These are phyloP conservation scores for Engraulis encrasicolus DNA, from an alignment of 2,113 vertebrate species.

Conservation along the genomic window DNA sequence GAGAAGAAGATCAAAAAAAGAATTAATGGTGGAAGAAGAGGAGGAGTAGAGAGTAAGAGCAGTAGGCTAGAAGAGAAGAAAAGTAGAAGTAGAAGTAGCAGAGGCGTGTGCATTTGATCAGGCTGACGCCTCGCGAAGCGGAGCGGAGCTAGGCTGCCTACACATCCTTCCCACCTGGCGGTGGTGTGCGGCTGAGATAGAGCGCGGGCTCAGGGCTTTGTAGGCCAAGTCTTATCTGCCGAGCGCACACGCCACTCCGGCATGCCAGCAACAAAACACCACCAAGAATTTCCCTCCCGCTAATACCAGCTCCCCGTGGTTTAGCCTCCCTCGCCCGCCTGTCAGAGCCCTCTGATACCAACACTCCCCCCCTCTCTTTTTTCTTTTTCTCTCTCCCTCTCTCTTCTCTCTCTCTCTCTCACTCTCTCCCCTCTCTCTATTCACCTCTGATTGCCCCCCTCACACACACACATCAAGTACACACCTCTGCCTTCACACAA, in stretches of 20 bases:
- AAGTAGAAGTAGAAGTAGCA: not conserved
- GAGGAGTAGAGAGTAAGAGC: not conserved
- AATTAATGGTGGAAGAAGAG: not conserved
- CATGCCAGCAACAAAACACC: slow-evolving; percentile 8
- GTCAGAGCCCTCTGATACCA: slow-evolving; percentile 22
- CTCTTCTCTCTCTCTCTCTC: too few species aligned
- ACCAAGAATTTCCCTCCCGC: slow-evolving; percentile 19
- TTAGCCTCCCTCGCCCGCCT: slow-evolving; percentile 3
- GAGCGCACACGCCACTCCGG: slow-evolving; percentile 28
- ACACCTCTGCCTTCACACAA: too few species aligned
- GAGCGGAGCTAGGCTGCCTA: too few species aligned
- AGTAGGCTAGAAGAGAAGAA: too few species aligned
- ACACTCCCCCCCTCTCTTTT: not conserved
- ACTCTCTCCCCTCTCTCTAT: too few species aligned
- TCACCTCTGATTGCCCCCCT: too few species aligned
- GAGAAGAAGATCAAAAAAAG: not conserved
- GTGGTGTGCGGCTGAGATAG: slow-evolving; percentile 29
- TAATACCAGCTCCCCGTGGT: slow-evolving; percentile 11
- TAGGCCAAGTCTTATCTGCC: slow-evolving; percentile 43
- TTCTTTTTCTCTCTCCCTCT: too few species aligned
- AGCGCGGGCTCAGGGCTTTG: slow-evolving; percentile 36
- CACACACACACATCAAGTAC: too few species aligned
- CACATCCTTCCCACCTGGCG: slow-evolving; percentile 53
- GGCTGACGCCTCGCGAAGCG: too few species aligned
- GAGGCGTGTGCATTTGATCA: slow-evolving; percentile 15